Percentiles rank a stretch among this genome's conserved stretches.
Conservation (phyloP, 2,888 invertebrate genomes). For the Oasisia sp. region DNA sequence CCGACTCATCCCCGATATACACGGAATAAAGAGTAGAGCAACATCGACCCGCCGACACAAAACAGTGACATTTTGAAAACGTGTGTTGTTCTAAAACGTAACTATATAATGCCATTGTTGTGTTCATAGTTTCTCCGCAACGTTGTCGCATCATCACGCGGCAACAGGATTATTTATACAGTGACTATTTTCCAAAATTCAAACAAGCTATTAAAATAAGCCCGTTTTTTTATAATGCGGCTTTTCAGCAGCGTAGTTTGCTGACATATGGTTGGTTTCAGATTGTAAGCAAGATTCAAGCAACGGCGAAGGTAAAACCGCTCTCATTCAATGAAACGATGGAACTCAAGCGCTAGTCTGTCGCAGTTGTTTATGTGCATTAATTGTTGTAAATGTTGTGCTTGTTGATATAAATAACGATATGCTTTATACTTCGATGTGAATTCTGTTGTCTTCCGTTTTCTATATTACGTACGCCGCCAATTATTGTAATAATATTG, state of each 20-base stretch:
- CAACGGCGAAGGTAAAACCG: too few species aligned
- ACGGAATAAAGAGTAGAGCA: too few species aligned
- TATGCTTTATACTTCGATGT: too few species aligned
- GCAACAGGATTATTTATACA: background rate
- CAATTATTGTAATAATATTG: too few species aligned
- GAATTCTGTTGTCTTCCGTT: too few species aligned
- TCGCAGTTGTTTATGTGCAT: background rate
- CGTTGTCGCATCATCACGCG: background rate
- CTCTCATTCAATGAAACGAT: background rate
- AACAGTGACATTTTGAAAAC: background rate
- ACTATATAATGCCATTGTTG: background rate
- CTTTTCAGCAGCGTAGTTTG: background rate
- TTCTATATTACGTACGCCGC: too few species aligned
- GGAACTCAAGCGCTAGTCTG: background rate
- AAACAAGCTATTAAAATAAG: background rate
- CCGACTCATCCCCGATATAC: too few species aligned
- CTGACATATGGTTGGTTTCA: too few species aligned
- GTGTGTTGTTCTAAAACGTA: background rate
- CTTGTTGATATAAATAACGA: too few species aligned
- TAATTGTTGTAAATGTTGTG: too few species aligned
- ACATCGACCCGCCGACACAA: background rate
- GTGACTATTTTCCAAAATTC: background rate
- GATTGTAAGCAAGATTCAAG: too few species aligned
- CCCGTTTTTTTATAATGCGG: background rate
- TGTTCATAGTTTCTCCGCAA: background rate